Base-by-base conservation (phyloP, 2,888 invertebrate genomes). In the Amphipyra berbera region DNA sequence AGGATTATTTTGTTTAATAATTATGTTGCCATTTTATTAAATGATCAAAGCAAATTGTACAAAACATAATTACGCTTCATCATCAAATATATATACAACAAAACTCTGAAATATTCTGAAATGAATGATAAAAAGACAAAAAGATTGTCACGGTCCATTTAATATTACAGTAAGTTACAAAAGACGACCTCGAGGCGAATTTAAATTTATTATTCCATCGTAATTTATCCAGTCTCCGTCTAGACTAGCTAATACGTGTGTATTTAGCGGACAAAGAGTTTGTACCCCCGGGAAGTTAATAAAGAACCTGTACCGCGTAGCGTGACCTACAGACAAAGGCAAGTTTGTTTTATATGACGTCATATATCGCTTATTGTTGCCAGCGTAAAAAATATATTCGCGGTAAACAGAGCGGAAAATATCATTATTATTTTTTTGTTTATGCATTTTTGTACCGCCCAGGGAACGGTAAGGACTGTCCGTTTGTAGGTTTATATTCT, bases 311-410 rank as follows among this genome's bases (percentile, higher is more conserved):
- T 57, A 54, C 21, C 14, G 13, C 37, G 54, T 58, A 68, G 38
- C 56, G 66, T 66, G 72, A 73, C 73, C 66, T 60, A 78, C 68
- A 76, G 72, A 75, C 62, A 80, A 80, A 72, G 69, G 64, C 47
- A 68, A 60, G 42, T 61, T 61, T 62, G 37, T 60, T 62, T 47
- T 46, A 61, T 61, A 63, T 55, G 15, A 63, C 53, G 61, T 64
- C 65, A 62, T 53, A 38, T 38, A 41, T 38, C 44, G 47, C 30
- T 46, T 68, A 64, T 61, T 68, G 59, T 65, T 69, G 54, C 63
- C 67, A 75, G 41, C 42, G 12, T 56, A 64, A 74, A 77, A 76
- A 75, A 70, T 50, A 65, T 52, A 65, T 65, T 61, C 41, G 48
- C 40, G 37, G 15, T 54, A 61, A 67, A 54, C 70, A 73, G 70